A percentile compares a stretch with the other conserved stretches of the same genome.
Conservation (phyloP, 2,888 invertebrate genomes). For the Coenonympha glycerion region DNA sequence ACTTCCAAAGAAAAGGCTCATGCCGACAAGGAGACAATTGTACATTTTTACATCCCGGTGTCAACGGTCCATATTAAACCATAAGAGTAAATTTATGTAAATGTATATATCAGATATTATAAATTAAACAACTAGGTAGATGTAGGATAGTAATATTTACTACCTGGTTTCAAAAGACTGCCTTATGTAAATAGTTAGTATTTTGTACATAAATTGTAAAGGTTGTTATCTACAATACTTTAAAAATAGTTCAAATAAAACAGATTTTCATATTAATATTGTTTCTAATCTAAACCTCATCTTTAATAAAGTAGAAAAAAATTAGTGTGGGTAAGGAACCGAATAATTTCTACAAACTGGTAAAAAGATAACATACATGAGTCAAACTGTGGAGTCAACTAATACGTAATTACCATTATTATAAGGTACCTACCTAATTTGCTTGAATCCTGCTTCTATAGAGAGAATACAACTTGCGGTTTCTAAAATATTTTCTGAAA, state of each 20-base stretch:
- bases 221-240: constrained; percentile 23
- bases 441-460: too few relatives aligned
- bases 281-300: background rate
- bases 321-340: too few relatives aligned
- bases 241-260: constrained; percentile 32
- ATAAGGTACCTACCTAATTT: too few relatives aligned
- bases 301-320: too few relatives aligned
- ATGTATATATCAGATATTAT: constrained; percentile 8
- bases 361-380: too few relatives aligned
- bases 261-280: constrained; percentile 9
- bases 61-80: constrained; percentile 73
- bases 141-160: constrained; percentile 20
- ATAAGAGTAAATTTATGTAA: constrained; percentile 4
- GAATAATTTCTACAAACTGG: too few relatives aligned
- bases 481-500: too few relatives aligned
- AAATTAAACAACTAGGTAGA: background rate
- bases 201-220: constrained; percentile 41
- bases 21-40: constrained; percentile 90
- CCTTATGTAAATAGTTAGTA: constrained; percentile 42
- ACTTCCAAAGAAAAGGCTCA: constrained; percentile 86
- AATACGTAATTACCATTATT: too few relatives aligned
- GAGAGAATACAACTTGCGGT: too few relatives aligned
- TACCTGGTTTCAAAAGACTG: constrained; percentile 48
- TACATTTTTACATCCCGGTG: constrained; percentile 86
- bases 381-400: too few relatives aligned